Evolutionary conservation across 2,888 invertebrate species (phyloP).

Genomic region (Eupithecia abbreviata): DNA sequence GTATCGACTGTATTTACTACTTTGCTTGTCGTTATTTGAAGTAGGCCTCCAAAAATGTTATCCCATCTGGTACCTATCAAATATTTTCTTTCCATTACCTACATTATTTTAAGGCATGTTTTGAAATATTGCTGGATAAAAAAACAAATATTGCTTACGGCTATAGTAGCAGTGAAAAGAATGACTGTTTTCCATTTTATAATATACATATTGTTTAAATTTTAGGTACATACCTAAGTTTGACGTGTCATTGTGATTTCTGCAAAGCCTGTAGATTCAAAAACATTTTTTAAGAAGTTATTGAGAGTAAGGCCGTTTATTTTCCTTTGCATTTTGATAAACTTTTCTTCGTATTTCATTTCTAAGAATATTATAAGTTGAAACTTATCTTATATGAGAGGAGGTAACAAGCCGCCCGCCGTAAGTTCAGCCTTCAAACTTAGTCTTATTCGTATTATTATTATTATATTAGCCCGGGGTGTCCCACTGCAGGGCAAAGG

Average conservation of each 20-base stretch:
- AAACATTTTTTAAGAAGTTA: background rate
- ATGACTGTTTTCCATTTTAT: background rate
- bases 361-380: constrained; percentile 51
- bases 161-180: background rate
- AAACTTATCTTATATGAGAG: constrained; percentile 52
- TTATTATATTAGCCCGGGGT: too few relatives aligned
- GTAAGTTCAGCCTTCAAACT: constrained; percentile 47
- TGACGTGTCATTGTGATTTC: background rate
- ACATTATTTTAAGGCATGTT: constrained; percentile 57
- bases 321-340: background rate
- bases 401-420: constrained; percentile 32
- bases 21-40: background rate
- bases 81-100: constrained; percentile 70
- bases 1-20: background rate
- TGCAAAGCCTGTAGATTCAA: background rate
- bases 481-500: too few relatives aligned
- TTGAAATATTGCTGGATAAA: constrained; percentile 56
- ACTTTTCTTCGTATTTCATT: constrained; percentile 42
- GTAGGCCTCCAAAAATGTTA: constrained; percentile 49
- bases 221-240: background rate
- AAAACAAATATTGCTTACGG: constrained; percentile 55
- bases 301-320: background rate
- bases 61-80: constrained; percentile 44
- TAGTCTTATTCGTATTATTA: constrained; percentile 20
- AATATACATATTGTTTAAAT: background rate